Percentiles rank a stretch among this genome's conserved stretches.
These are phyloP conservation scores for Cyrtonyx montezumae DNA, from an alignment of 2,113 vertebrate species.

Conservation along the genomic window DNA sequence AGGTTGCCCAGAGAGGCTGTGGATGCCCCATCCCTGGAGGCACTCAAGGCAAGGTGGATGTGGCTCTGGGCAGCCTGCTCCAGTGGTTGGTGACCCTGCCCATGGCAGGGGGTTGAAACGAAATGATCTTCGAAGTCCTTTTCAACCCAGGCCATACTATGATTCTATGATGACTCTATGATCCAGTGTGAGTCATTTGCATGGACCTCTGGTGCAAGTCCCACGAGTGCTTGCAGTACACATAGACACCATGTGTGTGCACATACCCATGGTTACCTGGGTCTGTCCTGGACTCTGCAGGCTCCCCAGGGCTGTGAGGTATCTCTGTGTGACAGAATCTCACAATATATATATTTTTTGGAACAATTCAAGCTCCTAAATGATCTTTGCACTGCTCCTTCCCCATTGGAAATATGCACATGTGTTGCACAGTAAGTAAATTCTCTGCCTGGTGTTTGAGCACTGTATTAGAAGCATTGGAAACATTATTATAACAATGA, in stretches of 20 bases:
- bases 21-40: too few species aligned
- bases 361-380: background rate
- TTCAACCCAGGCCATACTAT: too few species aligned
- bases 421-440: too few species aligned
- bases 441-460: background rate
- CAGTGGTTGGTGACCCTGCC: too few species aligned
- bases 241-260: accelerated
- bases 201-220: background rate
- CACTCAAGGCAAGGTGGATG: too few species aligned
- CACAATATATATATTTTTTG: accelerated
- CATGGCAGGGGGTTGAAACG: too few species aligned
- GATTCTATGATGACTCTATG: too few species aligned
- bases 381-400: accelerated
- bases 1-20: too few species aligned
- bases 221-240: background rate
- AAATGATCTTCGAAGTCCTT: too few species aligned
- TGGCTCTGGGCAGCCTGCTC: too few species aligned
- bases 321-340: background rate
- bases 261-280: background rate
- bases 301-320: accelerated
- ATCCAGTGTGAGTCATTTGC: accelerated
- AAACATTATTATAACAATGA: background rate
- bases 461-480: background rate
- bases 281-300: background rate
- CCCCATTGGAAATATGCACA: accelerated